A percentile compares a stretch with the other conserved stretches of the same genome.
phyloP scores from a whole-genome alignment of 1,140 invertebrate genomes.

The Brachionus koreanus region DNA sequence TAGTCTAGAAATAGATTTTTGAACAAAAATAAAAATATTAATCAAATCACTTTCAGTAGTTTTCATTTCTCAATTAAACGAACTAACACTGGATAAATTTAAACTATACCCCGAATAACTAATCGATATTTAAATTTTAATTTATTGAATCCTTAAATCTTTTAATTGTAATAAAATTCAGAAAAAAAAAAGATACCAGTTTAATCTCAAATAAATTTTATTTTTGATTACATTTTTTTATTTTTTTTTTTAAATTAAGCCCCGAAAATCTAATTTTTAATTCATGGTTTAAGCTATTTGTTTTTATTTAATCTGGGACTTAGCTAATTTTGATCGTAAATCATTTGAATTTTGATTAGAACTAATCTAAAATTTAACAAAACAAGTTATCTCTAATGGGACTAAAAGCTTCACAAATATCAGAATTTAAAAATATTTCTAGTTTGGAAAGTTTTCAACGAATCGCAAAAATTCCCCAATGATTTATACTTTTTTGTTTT shows the following conservation, averaged over 20 bases:
- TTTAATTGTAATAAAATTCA: neutral
- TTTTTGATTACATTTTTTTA: neutral
- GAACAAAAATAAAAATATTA: neutral
- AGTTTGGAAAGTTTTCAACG: neutral
- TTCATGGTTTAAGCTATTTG: neutral
- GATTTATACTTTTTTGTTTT: constrained; percentile 10
- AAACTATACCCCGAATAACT: neutral
- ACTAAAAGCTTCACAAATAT: neutral
- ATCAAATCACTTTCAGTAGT: neutral
- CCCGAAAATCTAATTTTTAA: neutral
- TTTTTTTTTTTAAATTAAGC: neutral
- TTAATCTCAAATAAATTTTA: neutral
- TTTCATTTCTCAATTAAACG: neutral
- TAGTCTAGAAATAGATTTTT: neutral
- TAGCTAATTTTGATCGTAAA: neutral
- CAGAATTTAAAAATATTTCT: neutral
- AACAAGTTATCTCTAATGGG: neutral
- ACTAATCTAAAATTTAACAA: neutral
- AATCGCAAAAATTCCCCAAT: neutral
- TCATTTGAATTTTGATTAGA: neutral
- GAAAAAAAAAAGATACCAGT: neutral
- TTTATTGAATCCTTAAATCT: too few relatives aligned
- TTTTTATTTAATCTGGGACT: neutral
- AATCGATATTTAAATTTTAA: neutral
- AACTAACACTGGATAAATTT: neutral